phyloP scores from a whole-genome alignment of 2,888 invertebrate species.

The Leptinotarsa tumamoca region DNA sequence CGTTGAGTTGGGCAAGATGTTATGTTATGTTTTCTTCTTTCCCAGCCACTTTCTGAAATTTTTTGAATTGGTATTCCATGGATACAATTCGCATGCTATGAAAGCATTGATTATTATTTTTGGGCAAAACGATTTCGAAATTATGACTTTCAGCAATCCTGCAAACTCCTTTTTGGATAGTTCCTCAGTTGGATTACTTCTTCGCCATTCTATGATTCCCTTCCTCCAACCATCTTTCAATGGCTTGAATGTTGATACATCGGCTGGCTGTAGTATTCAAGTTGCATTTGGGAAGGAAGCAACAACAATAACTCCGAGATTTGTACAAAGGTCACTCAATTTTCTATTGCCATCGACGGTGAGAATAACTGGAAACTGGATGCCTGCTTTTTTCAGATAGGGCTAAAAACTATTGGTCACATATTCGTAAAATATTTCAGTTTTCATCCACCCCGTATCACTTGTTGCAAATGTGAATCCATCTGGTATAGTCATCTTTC shows the following conservation, averaged over 20 bases:
- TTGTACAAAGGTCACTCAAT: too few relatives aligned
- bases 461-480: slow-evolving; percentile 9
- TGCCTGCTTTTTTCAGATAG: slow-evolving; percentile 13
- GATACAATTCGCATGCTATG: not conserved
- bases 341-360: slow-evolving; percentile 36
- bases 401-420: slow-evolving; percentile 35
- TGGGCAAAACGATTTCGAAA: not conserved
- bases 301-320: too few relatives aligned
- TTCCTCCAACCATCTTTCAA: too few relatives aligned
- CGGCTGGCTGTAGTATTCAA: too few relatives aligned
- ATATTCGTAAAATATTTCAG: slow-evolving; percentile 39
- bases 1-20: slow-evolving; percentile 15
- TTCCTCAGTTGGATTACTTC: too few relatives aligned
- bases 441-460: slow-evolving; percentile 41
- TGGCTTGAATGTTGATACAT: too few relatives aligned
- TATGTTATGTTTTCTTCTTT: slow-evolving; percentile 25
- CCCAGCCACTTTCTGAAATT: slow-evolving; percentile 39
- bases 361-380: slow-evolving; percentile 32
- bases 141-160: not conserved
- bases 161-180: slow-evolving; percentile 7
- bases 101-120: too few relatives aligned
- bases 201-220: too few relatives aligned
- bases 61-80: slow-evolving; percentile 33
- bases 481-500: not conserved
- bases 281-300: too few relatives aligned